Conservation (phyloP, 2,888 invertebrate genomes). For the Amiota communis region DNA sequence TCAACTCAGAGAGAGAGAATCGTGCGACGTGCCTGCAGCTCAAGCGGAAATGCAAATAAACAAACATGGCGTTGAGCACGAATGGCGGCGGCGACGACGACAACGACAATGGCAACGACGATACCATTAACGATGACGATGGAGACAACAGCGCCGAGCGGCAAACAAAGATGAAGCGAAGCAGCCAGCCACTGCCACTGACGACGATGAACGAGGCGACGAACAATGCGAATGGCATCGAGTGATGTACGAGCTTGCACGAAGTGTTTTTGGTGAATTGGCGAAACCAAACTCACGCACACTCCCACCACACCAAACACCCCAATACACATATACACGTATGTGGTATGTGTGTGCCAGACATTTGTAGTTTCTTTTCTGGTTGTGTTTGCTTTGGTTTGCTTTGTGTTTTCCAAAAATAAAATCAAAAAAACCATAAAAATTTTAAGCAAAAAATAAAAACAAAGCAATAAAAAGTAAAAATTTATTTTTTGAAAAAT, state of each 20-base stretch:
- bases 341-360: conserved; percentile 49
- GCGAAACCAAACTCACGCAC: neutral
- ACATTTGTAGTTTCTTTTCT: conserved; percentile 40
- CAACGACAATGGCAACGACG: neutral
- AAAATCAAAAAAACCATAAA: neutral
- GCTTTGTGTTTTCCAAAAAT: neutral
- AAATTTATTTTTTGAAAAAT: conserved; percentile 6
- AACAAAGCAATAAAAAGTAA: neutral
- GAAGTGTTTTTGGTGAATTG: conserved; percentile 21
- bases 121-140: neutral
- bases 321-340: conserved; percentile 11
- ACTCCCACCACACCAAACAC: neutral
- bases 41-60: conserved; percentile 68
- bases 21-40: conserved; percentile 53
- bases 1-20: conserved; percentile 25
- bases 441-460: neutral
- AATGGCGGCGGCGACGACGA: neutral
- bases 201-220: conserved; percentile 8
- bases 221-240: conserved; percentile 10
- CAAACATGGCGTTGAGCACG: conserved; percentile 56
- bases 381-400: neutral
- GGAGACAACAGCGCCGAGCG: neutral
- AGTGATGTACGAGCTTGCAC: neutral
- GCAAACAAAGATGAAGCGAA: neutral
- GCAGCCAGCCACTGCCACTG: neutral